phyloP scores from a whole-genome alignment of 2,113 vertebrate genomes.

The Anolis sagrei region DNA sequence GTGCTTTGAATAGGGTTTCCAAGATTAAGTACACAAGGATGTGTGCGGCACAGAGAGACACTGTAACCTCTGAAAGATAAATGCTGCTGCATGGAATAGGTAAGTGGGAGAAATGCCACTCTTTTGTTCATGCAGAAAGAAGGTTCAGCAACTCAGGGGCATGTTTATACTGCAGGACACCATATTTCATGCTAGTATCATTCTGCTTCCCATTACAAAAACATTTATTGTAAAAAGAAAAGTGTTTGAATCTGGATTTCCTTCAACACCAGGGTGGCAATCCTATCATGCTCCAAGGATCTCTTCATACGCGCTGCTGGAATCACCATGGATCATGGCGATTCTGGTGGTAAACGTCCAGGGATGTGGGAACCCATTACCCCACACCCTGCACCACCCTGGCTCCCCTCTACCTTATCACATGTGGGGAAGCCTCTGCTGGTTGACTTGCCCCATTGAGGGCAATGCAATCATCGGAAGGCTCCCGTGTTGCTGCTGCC shows the following conservation, averaged over 20 bases:
- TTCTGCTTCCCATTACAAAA: not conserved
- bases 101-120: not conserved
- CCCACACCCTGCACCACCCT: too few relatives aligned
- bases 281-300: too few relatives aligned
- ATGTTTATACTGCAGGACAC: not conserved
- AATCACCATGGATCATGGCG: too few relatives aligned
- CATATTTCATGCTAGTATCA: not conserved
- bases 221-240: not conserved
- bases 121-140: not conserved
- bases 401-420: too few relatives aligned
- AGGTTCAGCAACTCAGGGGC: slow-evolving; percentile 1
- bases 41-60: not conserved
- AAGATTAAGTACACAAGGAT: slow-evolving; percentile 20
- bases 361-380: too few relatives aligned
- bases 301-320: too few relatives aligned
- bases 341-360: too few relatives aligned
- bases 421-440: too few relatives aligned
- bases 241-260: not conserved
- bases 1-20: slow-evolving; percentile 20
- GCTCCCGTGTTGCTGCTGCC: too few relatives aligned
- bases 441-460: too few relatives aligned
- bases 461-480: too few relatives aligned
- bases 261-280: too few relatives aligned
- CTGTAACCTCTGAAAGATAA: not conserved
- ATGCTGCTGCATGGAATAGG: not conserved